phyloP scores from a whole-genome alignment of 2,888 invertebrate species.

The Tachystola acroxantha region DNA sequence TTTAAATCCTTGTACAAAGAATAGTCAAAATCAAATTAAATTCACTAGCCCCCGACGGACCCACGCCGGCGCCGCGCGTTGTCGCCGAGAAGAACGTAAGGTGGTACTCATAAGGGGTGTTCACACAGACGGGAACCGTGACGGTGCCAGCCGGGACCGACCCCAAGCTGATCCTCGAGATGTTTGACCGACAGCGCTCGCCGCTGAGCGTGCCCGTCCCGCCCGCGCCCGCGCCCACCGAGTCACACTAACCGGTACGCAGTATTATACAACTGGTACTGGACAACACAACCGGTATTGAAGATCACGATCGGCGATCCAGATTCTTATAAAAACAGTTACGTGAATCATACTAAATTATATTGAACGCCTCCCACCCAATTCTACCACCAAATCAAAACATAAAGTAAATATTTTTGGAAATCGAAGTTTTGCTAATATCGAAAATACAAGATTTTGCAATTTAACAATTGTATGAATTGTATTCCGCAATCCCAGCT shows the following conservation, averaged over 20 bases:
- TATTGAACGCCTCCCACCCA: too few relatives aligned
- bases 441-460: too few relatives aligned
- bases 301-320: too few relatives aligned
- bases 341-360: too few relatives aligned
- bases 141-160: conserved; percentile 75
- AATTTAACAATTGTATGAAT: too few relatives aligned
- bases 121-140: conserved; percentile 71
- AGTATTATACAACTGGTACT: not conserved
- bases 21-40: conserved; percentile 1
- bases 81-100: conserved; percentile 66
- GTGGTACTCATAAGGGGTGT: conserved; percentile 63
- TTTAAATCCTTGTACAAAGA: too few relatives aligned
- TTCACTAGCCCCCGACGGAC: conserved; percentile 29
- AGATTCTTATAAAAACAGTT: too few relatives aligned
- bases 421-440: too few relatives aligned
- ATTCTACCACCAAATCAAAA: too few relatives aligned
- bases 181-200: conserved; percentile 72
- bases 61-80: conserved; percentile 60
- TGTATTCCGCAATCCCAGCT: too few relatives aligned
- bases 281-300: not conserved
- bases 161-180: conserved; percentile 75
- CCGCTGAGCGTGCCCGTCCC: conserved; percentile 64
- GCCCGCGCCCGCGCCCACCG: conserved; percentile 40
- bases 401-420: too few relatives aligned
- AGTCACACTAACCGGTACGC: conserved; percentile 29